These are phyloP conservation scores for Furnarius figulus DNA, from an alignment of 2,113 vertebrate species.

Conservation along the genomic window DNA sequence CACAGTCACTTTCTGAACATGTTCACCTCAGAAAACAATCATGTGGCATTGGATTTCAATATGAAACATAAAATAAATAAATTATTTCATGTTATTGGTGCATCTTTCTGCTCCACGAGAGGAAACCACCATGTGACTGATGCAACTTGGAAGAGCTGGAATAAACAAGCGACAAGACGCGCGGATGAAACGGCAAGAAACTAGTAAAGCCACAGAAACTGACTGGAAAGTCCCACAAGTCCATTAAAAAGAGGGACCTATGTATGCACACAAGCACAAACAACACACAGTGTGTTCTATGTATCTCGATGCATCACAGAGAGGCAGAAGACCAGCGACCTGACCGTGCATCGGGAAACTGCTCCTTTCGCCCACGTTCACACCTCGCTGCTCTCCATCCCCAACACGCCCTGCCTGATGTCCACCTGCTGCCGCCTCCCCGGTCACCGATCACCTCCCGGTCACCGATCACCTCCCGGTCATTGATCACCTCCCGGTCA, in stretches of 20 bases:
- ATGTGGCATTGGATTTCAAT: neutral
- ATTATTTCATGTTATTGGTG: neutral
- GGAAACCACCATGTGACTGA: neutral
- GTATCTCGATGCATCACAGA: accelerated
- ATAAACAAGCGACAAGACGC: neutral
- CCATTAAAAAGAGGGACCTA: accelerated
- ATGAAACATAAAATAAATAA: neutral
- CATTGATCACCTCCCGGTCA: accelerated
- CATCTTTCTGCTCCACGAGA: neutral
- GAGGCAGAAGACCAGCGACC: accelerated
- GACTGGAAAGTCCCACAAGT: neutral
- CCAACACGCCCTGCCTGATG: neutral
- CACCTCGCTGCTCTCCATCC: neutral
- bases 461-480: too few relatives aligned
- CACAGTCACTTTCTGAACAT: neutral
- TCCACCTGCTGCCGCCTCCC: neutral
- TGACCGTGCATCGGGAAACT: accelerated
- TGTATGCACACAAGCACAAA: accelerated
- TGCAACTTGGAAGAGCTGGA: neutral
- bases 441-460: too few relatives aligned
- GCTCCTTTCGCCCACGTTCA: neutral
- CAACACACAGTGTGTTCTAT: neutral
- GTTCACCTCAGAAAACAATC: neutral
- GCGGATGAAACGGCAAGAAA: neutral
- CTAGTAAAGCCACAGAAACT: neutral